A percentile compares a stretch with the other conserved stretches of the same genome.
Conservation (phyloP, 30 jellyfish, hydroid and myxozoan species). For the Cassiopea andromeda region DNA sequence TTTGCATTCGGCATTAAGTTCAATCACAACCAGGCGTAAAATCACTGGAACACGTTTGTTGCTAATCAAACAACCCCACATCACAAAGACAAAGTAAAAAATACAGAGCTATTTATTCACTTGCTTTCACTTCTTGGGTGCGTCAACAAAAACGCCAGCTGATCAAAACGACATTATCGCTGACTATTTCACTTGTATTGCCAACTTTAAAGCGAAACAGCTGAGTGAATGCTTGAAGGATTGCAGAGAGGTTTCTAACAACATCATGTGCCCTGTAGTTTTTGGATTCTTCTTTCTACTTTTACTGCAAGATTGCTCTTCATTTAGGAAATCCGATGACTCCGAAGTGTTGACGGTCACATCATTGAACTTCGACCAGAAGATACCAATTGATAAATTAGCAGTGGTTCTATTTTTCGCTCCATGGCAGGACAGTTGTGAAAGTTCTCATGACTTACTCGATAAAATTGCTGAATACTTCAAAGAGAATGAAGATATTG, state of each 20-base stretch:
- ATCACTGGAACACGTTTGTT: conserved; percentile 8
- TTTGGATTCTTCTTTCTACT: background rate
- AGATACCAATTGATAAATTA: conserved; percentile 64
- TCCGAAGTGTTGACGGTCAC: conserved; percentile 24
- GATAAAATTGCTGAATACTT: conserved; percentile 68
- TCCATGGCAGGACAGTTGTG: conserved; percentile 90
- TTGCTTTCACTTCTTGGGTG: background rate
- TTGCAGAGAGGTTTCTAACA: background rate
- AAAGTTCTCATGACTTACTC: conserved; percentile 46
- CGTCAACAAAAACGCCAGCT: conserved; percentile 1
- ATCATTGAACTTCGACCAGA: conserved; percentile 58
- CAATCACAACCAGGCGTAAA: background rate
- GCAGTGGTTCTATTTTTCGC: conserved; percentile 87
- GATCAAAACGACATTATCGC: background rate
- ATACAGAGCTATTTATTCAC: background rate
- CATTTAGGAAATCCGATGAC: conserved; percentile 57
- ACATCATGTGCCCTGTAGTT: background rate
- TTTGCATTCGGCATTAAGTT: background rate
- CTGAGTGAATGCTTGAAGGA: too few relatives aligned
- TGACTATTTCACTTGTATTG: background rate
- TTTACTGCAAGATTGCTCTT: conserved; percentile 3
- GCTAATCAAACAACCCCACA: background rate
- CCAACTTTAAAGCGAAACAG: background rate
- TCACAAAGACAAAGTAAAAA: background rate
- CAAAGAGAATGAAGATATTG: conserved; percentile 48